These are phyloP conservation scores for Tenrec ecaudatus DNA, from an alignment of 2,113 vertebrate species.

Conservation along the genomic window DNA sequence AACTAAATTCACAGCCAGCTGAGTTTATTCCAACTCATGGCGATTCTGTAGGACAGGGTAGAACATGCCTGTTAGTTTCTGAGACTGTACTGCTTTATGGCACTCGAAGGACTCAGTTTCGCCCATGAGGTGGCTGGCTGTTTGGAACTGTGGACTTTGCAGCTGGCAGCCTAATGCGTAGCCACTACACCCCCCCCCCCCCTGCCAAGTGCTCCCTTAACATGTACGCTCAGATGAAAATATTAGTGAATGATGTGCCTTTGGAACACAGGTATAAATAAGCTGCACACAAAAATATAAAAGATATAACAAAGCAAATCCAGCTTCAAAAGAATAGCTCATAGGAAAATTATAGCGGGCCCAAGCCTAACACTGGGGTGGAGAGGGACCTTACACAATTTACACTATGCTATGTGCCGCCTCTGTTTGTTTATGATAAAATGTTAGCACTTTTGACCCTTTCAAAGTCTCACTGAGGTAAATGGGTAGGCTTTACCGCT, in stretches of 20 bases:
- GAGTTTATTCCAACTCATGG: no score
- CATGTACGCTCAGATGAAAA: constrained; percentile 21
- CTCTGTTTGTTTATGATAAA: neutral
- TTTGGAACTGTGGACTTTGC: no score
- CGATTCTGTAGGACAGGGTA: no score
- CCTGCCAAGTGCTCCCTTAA: neutral
- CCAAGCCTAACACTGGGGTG: neutral
- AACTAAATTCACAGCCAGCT: no score
- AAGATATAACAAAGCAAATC: neutral
- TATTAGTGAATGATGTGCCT: neutral
- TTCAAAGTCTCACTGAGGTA: neutral
- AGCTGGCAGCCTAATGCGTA: neutral
- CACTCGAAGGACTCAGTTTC: no score
- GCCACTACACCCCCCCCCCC: no score
- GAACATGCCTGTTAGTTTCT: no score
- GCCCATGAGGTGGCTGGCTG: no score
- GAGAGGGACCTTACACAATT: neutral
- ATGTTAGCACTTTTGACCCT: constrained; percentile 16
- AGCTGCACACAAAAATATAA: neutral
- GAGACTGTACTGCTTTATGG: no score
- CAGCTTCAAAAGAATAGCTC: neutral
- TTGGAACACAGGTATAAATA: constrained; percentile 8
- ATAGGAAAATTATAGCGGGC: neutral
- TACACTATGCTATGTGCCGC: neutral
- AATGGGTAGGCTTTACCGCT: constrained; percentile 8